Conservation (phyloP, 2,113 vertebrate genomes). For the Oncorhynchus nerka region DNA sequence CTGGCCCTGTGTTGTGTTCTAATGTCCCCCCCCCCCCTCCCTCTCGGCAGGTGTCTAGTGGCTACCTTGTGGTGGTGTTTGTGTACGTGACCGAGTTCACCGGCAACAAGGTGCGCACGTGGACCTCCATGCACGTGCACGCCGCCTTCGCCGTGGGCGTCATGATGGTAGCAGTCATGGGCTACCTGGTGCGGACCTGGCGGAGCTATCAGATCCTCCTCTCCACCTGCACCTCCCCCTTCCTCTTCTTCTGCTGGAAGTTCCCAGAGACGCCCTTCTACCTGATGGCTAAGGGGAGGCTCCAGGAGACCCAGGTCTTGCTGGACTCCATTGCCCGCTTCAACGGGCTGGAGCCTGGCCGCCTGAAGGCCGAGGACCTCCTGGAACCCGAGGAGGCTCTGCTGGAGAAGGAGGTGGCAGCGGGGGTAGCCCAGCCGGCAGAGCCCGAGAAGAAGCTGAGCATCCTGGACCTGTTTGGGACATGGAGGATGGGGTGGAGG, state of each 20-base stretch:
- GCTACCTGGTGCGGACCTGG: constrained; percentile 86
- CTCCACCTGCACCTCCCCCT: constrained; percentile 82
- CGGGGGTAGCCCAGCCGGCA: background rate
- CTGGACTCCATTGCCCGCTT: constrained; percentile 80
- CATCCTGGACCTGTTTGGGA: constrained; percentile 84
- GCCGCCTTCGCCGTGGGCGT: constrained; percentile 88
- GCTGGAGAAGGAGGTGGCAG: constrained; percentile 34
- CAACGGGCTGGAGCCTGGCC: constrained; percentile 73
- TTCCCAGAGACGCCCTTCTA: constrained; percentile 94
- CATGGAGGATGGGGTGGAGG: constrained; percentile 80
- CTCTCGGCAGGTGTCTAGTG: constrained; percentile 81
- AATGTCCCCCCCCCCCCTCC: background rate
- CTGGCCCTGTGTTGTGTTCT: background rate
- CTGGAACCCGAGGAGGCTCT: constrained; percentile 60
- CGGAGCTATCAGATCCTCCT: constrained; percentile 92
- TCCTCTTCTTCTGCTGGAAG: constrained; percentile 90
- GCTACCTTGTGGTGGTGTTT: constrained; percentile 92
- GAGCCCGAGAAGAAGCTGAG: constrained; percentile 73
- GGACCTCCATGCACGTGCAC: constrained; percentile 93
- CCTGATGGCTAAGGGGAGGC: constrained; percentile 82
- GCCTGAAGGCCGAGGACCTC: constrained; percentile 78
- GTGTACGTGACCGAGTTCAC: constrained; percentile 94
- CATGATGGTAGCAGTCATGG: constrained; percentile 87
- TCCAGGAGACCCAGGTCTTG: constrained; percentile 79
- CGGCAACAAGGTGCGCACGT: constrained; percentile 86